Base-by-base conservation (phyloP, 2,888 invertebrate genomes). In the Limenitis camilla region DNA sequence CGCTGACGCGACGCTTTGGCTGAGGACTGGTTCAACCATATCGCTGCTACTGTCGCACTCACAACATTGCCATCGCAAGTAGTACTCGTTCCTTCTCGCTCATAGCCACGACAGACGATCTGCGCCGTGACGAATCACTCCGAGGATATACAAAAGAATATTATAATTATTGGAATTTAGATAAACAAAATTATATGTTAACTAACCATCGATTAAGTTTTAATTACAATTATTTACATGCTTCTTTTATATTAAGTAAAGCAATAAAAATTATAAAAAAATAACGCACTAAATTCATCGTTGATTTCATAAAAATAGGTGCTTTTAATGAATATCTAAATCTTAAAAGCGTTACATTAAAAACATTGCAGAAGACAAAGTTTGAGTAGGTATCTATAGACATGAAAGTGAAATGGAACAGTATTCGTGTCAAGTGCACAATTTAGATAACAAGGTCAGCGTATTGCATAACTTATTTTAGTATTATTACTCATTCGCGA, bases 381-480 rank as follows among this genome's bases (percentile, higher is more conserved):
- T 60, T 64, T 60, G 59, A 61, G 59, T 59, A 60, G 62, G 61
- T 63, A 64, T 60, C 62, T 74, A 74, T 71, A 75, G 74, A 77
- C 78, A 82, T 81, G 83, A 86, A 85, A 85, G 86, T 86, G 83
- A 86, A 85, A 85, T 83, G 83, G 81, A 80, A 76, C 83, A 81
- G 78, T 79, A 85, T 85, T 82, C 77, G 81, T 84, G 86, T 86
- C 86, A 86, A 86, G 86, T 86, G 83, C 83, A 85, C 83, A 78
- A 84, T 85, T 83, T 84, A 84, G 85, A 83, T 86, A 81, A 82
- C 82, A 84, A 85, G 86, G 86, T 81, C 82, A 83, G 52, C 69
- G 69, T 68, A 73, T 81, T 84, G 80, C 82, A 82, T 81, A 83
- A 86, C 71, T 72, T 68, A 69, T 76, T 71, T 72, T 72, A 70